Base-by-base conservation (phyloP, 2,888 invertebrate genomes). In the Drosophila mettleri region DNA sequence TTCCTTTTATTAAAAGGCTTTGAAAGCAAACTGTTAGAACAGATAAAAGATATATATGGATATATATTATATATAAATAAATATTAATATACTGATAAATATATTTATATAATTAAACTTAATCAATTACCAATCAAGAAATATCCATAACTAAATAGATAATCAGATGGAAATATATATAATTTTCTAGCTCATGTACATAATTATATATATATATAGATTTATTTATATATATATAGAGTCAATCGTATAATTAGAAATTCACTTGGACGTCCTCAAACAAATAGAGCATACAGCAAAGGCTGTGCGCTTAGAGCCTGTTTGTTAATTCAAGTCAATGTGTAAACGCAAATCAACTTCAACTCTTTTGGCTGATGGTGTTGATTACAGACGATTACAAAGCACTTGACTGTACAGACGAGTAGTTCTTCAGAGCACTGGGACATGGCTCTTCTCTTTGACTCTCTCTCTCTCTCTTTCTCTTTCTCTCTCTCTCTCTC, bases 331-430 rank as follows among this genome's bases (percentile, higher is more conserved):
- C 46, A 33, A 27, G 48, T 27, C 41, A 57, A 48, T 27, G 48
- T 36, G 48, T 20, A 57, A 57, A 61, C 51, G 39, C 46, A 69
- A 76, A 59, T 75, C 68, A 54, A 55, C 29, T 48, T 24, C 39
- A 53, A 69, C 53, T 53, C 64, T 59, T 67, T 78, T 54, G 20
- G 48, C 65, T 48, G 51, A 52, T 78, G 60, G 80, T 73, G 80
- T 82, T 83, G 76, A 83, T 83, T 83, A 78, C 84, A 73, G 69
- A 31, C 83, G 86, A 86, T 83, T 86, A 80, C 79, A 64, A 79
- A 74, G 74, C 63, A 71, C 83, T 78, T 62, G 77, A 66, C 41
- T 61, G 34, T 60, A 49, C 48, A 49, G 43, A 51, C 43, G 55
- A 57, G 53, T 54, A 57, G 45, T 66, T 51, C 62, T 53, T 27